These are phyloP conservation scores for Neogobius melanostomus DNA, from an alignment of 2,113 vertebrate species.

Conservation along the genomic window DNA sequence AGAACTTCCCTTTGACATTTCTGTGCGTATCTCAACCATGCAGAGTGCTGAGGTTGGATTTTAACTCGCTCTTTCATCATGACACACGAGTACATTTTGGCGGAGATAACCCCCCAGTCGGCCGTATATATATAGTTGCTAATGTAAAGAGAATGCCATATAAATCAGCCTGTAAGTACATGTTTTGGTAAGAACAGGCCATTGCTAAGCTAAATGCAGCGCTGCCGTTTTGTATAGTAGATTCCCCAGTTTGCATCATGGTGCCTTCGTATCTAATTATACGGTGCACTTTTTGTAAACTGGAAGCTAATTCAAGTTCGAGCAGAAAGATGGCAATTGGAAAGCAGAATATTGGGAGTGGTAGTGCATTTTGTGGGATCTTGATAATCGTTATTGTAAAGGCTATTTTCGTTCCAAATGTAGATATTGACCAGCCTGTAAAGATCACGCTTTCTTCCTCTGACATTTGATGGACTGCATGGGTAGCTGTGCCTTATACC, in stretches of 20 bases:
- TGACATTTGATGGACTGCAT: too few relatives aligned
- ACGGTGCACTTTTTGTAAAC: background rate
- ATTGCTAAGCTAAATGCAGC: background rate
- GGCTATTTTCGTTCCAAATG: background rate
- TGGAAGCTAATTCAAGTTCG: too few relatives aligned
- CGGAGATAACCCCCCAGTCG: constrained; percentile 30
- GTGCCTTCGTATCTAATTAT: background rate
- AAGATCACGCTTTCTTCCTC: too few relatives aligned
- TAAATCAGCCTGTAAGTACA: constrained; percentile 3
- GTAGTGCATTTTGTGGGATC: too few relatives aligned
- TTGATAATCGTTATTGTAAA: background rate
- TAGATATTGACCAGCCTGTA: background rate
- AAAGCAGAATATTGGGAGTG: too few relatives aligned
- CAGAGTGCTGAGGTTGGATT: constrained; percentile 26
- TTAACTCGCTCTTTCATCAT: constrained; percentile 25
- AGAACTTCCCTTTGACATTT: constrained; percentile 53
- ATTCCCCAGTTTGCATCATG: background rate
- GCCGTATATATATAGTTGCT: background rate
- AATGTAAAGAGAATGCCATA: background rate
- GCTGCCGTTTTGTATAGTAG: background rate
- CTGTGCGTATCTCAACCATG: constrained; percentile 14
- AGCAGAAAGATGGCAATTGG: too few relatives aligned
- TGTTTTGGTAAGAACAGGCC: background rate
- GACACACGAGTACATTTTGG: constrained; percentile 19
- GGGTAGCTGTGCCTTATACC: too few relatives aligned